Conservation (phyloP, 2,113 vertebrate genomes). For the Oncorhynchus kisutch region DNA sequence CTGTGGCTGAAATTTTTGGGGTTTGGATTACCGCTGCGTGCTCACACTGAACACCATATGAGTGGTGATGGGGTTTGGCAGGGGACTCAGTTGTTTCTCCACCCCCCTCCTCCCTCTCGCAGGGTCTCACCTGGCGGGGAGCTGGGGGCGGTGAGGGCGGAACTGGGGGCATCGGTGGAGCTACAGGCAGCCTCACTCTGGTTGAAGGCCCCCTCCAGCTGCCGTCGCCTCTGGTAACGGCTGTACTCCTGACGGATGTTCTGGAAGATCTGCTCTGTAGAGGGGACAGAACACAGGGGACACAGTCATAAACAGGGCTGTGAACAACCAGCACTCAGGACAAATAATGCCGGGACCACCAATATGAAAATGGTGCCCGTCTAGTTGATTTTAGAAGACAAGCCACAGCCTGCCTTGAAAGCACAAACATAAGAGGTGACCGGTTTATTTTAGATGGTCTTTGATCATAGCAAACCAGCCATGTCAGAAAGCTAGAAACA, state of each 20-base stretch:
- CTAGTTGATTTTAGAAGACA: too few species aligned
- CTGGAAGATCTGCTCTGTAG: slow-evolving; percentile 89
- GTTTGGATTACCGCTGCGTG: too few species aligned
- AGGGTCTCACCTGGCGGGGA: slow-evolving; percentile 82
- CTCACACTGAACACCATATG: too few species aligned
- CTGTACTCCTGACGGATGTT: slow-evolving; percentile 92
- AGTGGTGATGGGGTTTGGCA: too few species aligned
- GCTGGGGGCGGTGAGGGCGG: slow-evolving; percentile 78
- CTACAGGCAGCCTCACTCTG: slow-evolving; percentile 78
- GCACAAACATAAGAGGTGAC: background rate
- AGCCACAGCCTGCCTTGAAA: too few species aligned
- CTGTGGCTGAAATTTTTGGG: too few species aligned
- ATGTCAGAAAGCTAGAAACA: background rate
- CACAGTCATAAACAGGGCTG: background rate
- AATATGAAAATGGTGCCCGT: background rate
- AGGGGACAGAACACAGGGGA: slow-evolving; percentile 30
- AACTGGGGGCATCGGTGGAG: slow-evolving; percentile 75
- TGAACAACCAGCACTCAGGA: background rate
- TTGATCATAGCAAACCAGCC: background rate
- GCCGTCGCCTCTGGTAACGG: slow-evolving; percentile 87
- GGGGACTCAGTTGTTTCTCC: too few species aligned
- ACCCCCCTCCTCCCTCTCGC: too few species aligned
- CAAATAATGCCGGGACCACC: background rate
- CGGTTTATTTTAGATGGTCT: background rate
- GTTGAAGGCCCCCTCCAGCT: slow-evolving; percentile 87